Percentiles rank a stretch among this genome's conserved stretches.
These are phyloP conservation scores for Zophobas morio DNA, from an alignment of 1,140 invertebrate genomes.

Conservation along the genomic window DNA sequence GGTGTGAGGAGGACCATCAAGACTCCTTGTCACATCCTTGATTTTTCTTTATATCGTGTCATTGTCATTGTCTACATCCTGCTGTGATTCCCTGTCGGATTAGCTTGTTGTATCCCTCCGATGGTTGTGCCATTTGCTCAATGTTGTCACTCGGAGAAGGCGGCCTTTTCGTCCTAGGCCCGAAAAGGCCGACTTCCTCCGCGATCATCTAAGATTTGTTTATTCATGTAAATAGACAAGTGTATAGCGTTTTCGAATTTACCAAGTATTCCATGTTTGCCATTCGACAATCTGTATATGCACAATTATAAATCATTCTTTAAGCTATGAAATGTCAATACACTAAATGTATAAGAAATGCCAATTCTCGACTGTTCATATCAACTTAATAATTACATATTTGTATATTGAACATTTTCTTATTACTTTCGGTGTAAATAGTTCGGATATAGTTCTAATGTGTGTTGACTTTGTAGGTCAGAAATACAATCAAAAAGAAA, in stretches of 20 bases:
- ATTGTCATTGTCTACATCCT: slow-evolving; percentile 43
- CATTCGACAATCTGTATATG: slow-evolving; percentile 54
- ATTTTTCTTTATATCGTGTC: slow-evolving; percentile 34
- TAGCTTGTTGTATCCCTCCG: slow-evolving; percentile 55
- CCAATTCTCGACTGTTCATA: slow-evolving; percentile 55
- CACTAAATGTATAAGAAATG: slow-evolving; percentile 51
- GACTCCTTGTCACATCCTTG: background rate
- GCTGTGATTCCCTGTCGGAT: slow-evolving; percentile 57
- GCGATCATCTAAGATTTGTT: slow-evolving; percentile 28
- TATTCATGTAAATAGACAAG: slow-evolving; percentile 44
- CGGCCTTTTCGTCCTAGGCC: background rate
- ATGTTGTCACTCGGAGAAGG: slow-evolving; percentile 46
- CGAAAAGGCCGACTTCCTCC: slow-evolving; percentile 4
- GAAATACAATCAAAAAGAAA: slow-evolving; percentile 53
- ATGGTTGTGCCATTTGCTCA: slow-evolving; percentile 64
- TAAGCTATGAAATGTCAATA: slow-evolving; percentile 53
- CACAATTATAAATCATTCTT: slow-evolving; percentile 50
- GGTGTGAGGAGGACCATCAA: slow-evolving; percentile 1
- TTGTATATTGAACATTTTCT: slow-evolving; percentile 51
- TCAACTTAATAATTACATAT: slow-evolving; percentile 45
- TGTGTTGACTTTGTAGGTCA: slow-evolving; percentile 51
- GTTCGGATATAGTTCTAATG: slow-evolving; percentile 45
- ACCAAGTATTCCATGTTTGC: slow-evolving; percentile 33
- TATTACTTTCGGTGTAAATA: slow-evolving; percentile 53
- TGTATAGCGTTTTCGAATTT: slow-evolving; percentile 45